Percentiles rank a stretch among this genome's conserved stretches.
Conservation (phyloP, 1,140 invertebrate genomes). For the Diorhabda carinulata region DNA sequence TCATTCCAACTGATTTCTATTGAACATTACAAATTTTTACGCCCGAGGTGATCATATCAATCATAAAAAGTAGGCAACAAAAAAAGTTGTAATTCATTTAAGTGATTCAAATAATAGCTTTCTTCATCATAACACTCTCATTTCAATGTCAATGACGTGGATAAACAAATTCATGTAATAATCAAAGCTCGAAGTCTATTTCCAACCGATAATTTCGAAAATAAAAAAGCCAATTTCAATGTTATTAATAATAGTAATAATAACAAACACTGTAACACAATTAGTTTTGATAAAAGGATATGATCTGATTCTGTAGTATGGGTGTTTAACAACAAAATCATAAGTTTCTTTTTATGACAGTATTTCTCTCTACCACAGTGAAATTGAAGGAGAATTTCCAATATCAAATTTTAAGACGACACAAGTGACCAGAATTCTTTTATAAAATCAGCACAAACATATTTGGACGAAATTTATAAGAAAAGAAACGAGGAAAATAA, state of each 20-base stretch:
- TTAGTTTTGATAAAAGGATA: not conserved
- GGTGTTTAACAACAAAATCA: not conserved
- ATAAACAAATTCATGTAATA: not conserved
- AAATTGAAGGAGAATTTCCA: no score
- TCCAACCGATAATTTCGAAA: not conserved
- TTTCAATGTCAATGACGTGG: not conserved
- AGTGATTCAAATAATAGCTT: not conserved
- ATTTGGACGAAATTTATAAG: no score
- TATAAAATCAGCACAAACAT: no score
- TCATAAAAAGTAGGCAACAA: not conserved
- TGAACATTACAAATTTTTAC: no score
- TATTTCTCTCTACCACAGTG: no score
- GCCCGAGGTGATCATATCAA: not conserved
- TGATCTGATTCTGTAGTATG: not conserved
- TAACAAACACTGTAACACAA: not conserved
- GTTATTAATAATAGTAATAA: conserved; percentile 1
- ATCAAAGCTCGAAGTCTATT: no score
- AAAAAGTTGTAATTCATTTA: not conserved
- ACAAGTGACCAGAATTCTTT: no score
- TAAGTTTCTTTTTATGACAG: no score
- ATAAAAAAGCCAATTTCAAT: not conserved
- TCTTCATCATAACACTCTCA: not conserved
- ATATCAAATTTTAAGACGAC: no score
- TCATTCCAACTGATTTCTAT: no score
- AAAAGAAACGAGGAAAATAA: no score